Base-by-base conservation (phyloP, 2,888 invertebrate species). In the Tenthredo mesomela region DNA sequence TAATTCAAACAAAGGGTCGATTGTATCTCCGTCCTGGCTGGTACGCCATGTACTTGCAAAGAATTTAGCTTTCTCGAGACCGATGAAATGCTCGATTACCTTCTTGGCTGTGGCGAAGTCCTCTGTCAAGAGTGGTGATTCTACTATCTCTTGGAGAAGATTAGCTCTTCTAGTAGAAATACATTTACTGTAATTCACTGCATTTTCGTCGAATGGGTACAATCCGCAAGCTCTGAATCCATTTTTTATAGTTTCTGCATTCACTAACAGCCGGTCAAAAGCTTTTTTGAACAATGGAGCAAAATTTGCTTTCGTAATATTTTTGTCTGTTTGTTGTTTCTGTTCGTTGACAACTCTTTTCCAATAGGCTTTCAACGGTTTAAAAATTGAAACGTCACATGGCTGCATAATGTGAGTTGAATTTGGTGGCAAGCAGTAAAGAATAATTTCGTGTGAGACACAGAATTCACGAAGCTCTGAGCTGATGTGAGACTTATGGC, bases 321-420 rank as follows among this genome's bases (percentile, higher is more conserved):
- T 15, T 84, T 83, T 83, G 25, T 82, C 73, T 80, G 77, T 82
- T 83, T 37, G 47, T 70, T 87, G 85, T 73, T 87, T 86, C 43
- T 86, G 85, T 12, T 86, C 78, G 21, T 50, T 67, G 1, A 87
- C 84, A 1, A 87, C 80, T 75, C 70, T 43, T 84, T 82, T 86
- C 89, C 89, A 90, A 15, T 86, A 67, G 18, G 61, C 83, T 78
- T 89, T 90, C 40, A 89, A 71, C 1, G 88, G 86, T 82, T 84
- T 67, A 58, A 89, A 90, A n/a, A 89, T 85, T 9, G 86, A 84
- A 12, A 87, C 88, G 85, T 90, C 90, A 47, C 87, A 87, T 1
- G 89, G 89, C 84, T 90, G 90, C 40, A 86, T 67, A 67, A 91
- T 86, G 37, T 89, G 88, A 29, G 2, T 87, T 90, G 10, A 88